Evolutionary conservation across 2,797 vertebrate genomes (phyloP), one percentile per base, ranked within the genome.

Genomic region (Thaleichthys pacificus): DNA sequence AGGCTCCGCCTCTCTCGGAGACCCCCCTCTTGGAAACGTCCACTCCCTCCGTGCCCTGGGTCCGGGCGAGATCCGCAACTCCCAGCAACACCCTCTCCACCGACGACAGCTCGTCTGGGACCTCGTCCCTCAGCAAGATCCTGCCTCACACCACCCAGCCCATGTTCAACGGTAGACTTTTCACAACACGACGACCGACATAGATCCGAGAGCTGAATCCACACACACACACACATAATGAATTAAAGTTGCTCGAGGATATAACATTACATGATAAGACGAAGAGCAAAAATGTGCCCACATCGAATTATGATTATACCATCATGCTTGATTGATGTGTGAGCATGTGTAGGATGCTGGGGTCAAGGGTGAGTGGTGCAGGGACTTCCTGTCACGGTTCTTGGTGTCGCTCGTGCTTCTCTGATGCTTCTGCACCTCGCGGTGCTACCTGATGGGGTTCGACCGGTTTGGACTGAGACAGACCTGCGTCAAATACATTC

Each of bases 91-190:
- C 84, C 2, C 72, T 88, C 80, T 88, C 91, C 74, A 77, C 85
- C 0, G 82, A 82, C 67, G 87, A 86, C 66, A 84, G 90, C 80
- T 73, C 92, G 28, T 76, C 86, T 78, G 87, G 84, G 61, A 91
- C 87, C 84, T 93, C 94, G 69, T 90, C 94, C 80, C 82, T 90
- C 85, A 88, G 82, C 84, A 74, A 90, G 82, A 91, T 90, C 76
- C 88, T 94, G 82, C 91, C 90, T 86, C 95, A 96, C 85, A 98
- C 96, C 72, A 98, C 97, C 78, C 95, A 95, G 75, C 94, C 96
- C 12, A 86, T 96, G 80, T 96, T 94, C 87, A 98, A 94, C 77
- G 96, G 97, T 98, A 94, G 94, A 28, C 22, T 2, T 51, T 6
- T 19, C 49, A 51, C 49, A 0, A 51, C 17, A 11, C 15, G 11